These are phyloP conservation scores for Agrilus biguttatus DNA, from an alignment of 2,888 invertebrate species.

Conservation along the genomic window DNA sequence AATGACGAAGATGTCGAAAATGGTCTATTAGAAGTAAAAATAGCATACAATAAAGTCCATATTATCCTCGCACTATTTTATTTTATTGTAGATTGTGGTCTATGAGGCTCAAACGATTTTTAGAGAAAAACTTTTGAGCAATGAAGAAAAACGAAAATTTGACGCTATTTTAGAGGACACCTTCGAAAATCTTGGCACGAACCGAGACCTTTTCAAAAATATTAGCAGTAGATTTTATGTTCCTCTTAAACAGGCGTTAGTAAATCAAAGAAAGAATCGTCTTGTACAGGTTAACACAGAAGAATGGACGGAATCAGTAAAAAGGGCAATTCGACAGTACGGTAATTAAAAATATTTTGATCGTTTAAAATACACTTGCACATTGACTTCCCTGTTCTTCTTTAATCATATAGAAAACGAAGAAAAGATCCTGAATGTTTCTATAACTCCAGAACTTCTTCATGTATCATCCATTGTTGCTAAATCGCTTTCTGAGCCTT, in stretches of 20 bases:
- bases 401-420: constrained; percentile 41
- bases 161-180: constrained; percentile 44
- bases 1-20: constrained; percentile 15
- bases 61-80: neutral
- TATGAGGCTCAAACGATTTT: constrained; percentile 68
- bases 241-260: constrained; percentile 14
- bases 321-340: constrained; percentile 48
- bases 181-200: constrained; percentile 28
- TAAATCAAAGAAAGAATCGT: constrained; percentile 7
- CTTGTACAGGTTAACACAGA: constrained; percentile 29
- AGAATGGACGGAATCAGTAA: constrained; percentile 48
- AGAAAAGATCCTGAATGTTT: constrained; percentile 41
- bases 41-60: too few species aligned
- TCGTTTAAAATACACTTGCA: neutral
- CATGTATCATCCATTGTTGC: constrained; percentile 48
- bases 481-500: constrained; percentile 43
- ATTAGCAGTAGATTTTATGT: constrained; percentile 19
- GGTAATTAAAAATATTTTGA: constrained; percentile 35
- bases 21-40: constrained; percentile 9
- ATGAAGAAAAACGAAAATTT: constrained; percentile 50
- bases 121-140: constrained; percentile 53
- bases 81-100: constrained; percentile 42
- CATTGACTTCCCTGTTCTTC: neutral
- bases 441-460: constrained; percentile 52
- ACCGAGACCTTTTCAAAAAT: constrained; percentile 12